A percentile compares a stretch with the other conserved stretches of the same genome.
Conservation (phyloP, 2,888 invertebrate genomes). For the Choreutis nemorana region DNA sequence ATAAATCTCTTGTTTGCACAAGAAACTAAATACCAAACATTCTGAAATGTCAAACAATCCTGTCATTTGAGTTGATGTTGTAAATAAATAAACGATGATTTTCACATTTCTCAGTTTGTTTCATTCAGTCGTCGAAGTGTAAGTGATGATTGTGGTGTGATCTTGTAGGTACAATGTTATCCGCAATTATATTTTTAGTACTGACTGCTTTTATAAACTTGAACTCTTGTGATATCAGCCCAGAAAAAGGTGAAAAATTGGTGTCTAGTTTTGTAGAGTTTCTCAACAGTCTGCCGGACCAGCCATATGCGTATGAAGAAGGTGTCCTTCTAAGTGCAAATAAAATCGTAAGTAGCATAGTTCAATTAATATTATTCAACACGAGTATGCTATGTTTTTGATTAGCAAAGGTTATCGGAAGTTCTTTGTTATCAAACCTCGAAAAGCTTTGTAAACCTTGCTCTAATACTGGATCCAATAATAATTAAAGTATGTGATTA, state of each 20-base stretch:
- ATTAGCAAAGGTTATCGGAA: conserved; percentile 9
- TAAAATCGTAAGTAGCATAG: conserved; percentile 51
- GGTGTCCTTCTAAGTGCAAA: conserved; percentile 45
- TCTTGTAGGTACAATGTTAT: neutral
- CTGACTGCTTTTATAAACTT: too few relatives aligned
- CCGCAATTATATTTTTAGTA: neutral
- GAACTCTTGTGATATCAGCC: conserved; percentile 31
- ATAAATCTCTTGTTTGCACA: too few relatives aligned
- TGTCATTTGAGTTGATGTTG: too few relatives aligned
- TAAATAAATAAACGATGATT: neutral
- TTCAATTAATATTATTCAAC: too few relatives aligned
- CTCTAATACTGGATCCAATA: too few relatives aligned
- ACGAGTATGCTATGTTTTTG: too few relatives aligned
- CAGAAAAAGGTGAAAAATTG: conserved; percentile 27
- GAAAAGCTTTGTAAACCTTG: conserved; percentile 7
- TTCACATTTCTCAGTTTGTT: neutral
- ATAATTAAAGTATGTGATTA: conserved; percentile 4
- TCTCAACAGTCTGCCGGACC: conserved; percentile 54
- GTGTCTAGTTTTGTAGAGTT: conserved; percentile 45
- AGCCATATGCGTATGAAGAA: conserved; percentile 47
- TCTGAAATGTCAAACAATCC: too few relatives aligned
- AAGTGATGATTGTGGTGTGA: neutral
- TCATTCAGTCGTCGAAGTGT: neutral
- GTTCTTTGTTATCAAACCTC: conserved; percentile 8
- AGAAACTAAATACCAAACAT: too few relatives aligned